Percentiles rank a stretch among this genome's conserved stretches.
phyloP scores from a whole-genome alignment of 92 coral and sea anemone species.

The Pocillopora meandrina region DNA sequence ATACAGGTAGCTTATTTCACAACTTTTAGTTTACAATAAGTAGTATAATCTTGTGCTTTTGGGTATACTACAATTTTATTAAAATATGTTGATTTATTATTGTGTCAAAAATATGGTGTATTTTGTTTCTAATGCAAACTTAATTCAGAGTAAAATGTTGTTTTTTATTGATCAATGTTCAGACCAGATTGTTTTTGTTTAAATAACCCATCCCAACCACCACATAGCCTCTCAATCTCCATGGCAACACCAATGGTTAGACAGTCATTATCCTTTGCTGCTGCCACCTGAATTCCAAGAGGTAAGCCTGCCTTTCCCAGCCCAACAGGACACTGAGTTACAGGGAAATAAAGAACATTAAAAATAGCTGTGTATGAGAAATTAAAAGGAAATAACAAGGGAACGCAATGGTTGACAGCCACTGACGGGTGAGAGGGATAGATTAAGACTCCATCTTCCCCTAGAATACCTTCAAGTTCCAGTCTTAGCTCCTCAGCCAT shows the following conservation, averaged over 20 bases:
- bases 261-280: conserved; percentile 78
- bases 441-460: conserved; percentile 84
- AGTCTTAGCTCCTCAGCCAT: conserved; percentile 76
- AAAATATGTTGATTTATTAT: too few species aligned
- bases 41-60: too few species aligned
- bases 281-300: conserved; percentile 88
- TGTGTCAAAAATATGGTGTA: too few species aligned
- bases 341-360: conserved; percentile 89
- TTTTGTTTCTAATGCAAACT: too few species aligned
- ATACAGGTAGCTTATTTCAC: too few species aligned
- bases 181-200: conserved; percentile 51
- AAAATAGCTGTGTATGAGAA: conserved; percentile 92
- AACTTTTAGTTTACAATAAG: too few species aligned
- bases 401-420: conserved; percentile 82
- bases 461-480: conserved; percentile 81
- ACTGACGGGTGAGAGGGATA: conserved; percentile 91
- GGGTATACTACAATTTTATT: too few species aligned
- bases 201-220: conserved; percentile 84
- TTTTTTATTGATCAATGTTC: neutral
- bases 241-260: conserved; percentile 87
- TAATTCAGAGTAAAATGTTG: neutral
- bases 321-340: conserved; percentile 89
- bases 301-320: conserved; percentile 82
- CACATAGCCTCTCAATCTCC: conserved; percentile 75
- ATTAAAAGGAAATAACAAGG: conserved; percentile 79